phyloP scores from a whole-genome alignment of 2,888 invertebrate genomes.

The Cephalotes varians region DNA sequence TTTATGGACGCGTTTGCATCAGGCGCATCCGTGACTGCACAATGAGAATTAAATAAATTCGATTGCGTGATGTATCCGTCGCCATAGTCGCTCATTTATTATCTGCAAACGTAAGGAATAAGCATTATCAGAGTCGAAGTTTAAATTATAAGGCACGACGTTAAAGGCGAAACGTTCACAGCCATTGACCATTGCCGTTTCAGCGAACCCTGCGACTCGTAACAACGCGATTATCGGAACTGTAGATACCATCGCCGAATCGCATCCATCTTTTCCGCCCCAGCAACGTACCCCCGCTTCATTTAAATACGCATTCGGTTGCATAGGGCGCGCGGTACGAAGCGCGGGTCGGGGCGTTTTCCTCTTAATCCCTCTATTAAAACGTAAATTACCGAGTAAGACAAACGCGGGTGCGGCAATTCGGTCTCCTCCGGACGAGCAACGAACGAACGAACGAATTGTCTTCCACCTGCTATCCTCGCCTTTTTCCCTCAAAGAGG shows the following conservation, averaged over 20 bases:
- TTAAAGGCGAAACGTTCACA: slow-evolving; percentile 13
- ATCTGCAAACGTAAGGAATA: not conserved
- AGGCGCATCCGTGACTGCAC: not conserved
- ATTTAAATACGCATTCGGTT: slow-evolving; percentile 46
- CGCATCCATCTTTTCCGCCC: slow-evolving; percentile 46
- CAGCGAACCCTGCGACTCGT: slow-evolving; percentile 10
- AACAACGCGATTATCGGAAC: slow-evolving; percentile 42
- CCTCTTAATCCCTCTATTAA: slow-evolving; percentile 51
- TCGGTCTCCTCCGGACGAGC: slow-evolving; percentile 35
- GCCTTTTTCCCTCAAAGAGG: slow-evolving; percentile 41
- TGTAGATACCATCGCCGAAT: slow-evolving; percentile 39
- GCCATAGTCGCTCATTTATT: not conserved
- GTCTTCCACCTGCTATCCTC: slow-evolving; percentile 37
- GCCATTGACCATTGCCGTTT: slow-evolving; percentile 43
- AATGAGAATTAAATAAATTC: slow-evolving; percentile 30
- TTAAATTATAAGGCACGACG: slow-evolving; percentile 25
- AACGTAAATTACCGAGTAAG: slow-evolving; percentile 48
- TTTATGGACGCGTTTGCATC: slow-evolving; percentile 29
- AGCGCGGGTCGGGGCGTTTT: not conserved
- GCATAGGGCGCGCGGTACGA: not conserved
- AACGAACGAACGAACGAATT: slow-evolving; percentile 47
- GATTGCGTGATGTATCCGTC: slow-evolving; percentile 15
- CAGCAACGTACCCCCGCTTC: slow-evolving; percentile 6
- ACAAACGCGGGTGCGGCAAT: slow-evolving; percentile 51
- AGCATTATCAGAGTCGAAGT: not conserved